Base-by-base conservation (phyloP, 2,113 vertebrate genomes). In the Ammodramus savannarum region DNA sequence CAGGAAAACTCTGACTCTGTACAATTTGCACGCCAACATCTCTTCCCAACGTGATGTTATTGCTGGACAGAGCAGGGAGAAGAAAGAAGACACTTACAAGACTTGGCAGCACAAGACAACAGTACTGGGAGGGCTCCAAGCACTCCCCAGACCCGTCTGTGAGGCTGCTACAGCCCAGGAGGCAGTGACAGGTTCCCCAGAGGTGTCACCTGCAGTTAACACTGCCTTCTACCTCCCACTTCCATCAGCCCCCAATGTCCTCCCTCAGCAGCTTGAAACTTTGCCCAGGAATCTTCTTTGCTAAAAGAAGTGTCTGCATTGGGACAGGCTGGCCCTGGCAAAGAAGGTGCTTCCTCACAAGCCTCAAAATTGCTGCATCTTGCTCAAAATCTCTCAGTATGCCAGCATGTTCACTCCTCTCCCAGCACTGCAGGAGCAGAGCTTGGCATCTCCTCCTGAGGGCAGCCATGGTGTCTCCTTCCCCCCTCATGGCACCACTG, bases 1-100 rank as follows among this genome's bases (percentile, higher is more conserved):
- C 62, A 73, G 76, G 86, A 91, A 91, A 90, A 77, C 68, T 87
- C 85, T 32, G 58, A 86, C 58, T 81, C 63, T 61, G 83, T 67
- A 69, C 41, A 72, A 92, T 59, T 19, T 11, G 3, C 46, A 71
- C 44, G 69, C 49, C 92, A 91, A 3, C 84, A 59, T 61, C 79
- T 89, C 69, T 85, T 87, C 95, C 55, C 78, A 90, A 48, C 0
- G 14, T 15, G 51, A n/a, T 81, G 63, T 98, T 98, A 98, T 97
- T 98, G 98, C 98, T 98, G 83, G 87, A 83, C 23, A 77, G 67
- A 81, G 34, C 44, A 69, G 69, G 54, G 80, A 83, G 77, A 72
- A 94, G 43, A 96, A 96, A 95, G 73, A 25, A 96, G n/a, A 93
- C 51, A 52, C 17, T 87, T 74, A 80, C 3, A 59, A 93, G 76